phyloP scores from a whole-genome alignment of 2,888 invertebrate genomes.

The Clunio marinus region DNA sequence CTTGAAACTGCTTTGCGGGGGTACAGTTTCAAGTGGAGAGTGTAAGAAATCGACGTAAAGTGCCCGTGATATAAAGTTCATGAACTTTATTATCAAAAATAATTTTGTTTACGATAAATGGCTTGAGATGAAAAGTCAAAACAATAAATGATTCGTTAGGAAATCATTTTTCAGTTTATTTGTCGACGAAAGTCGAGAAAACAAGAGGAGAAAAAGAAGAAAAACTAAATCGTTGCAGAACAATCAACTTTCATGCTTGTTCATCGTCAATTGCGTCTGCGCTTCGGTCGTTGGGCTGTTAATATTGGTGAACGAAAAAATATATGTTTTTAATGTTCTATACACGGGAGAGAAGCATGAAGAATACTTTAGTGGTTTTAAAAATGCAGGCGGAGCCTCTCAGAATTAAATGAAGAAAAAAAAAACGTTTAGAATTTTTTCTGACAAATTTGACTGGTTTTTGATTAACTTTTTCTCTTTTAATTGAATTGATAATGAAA shows the following conservation, averaged over 20 bases:
- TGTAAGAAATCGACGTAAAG: no score
- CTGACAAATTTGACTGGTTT: background rate
- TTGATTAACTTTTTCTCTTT: background rate
- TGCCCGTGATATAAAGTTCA: no score
- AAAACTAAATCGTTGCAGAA: conserved; percentile 10
- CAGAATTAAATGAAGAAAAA: background rate
- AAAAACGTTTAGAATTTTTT: conserved; percentile 14
- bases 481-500: background rate
- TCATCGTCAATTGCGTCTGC: conserved; percentile 26
- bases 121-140: background rate
- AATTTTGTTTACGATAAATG: no score
- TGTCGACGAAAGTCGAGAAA: background rate
- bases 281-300: conserved; percentile 1
- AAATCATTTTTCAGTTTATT: no score
- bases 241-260: conserved; percentile 14
- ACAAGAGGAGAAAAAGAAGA: background rate
- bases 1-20: no score
- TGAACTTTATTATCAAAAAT: no score
- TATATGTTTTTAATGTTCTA: conserved; percentile 20
- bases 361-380: conserved; percentile 34
- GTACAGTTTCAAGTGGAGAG: no score
- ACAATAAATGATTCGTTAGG: no score
- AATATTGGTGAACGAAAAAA: conserved; percentile 36
- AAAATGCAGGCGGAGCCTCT: conserved; percentile 34
- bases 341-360: conserved; percentile 27